A percentile compares a stretch with the other conserved stretches of the same genome.
Evolutionary conservation across 92 coral and sea anemone genomes (phyloP).

Genomic region (Porites evermanni): DNA sequence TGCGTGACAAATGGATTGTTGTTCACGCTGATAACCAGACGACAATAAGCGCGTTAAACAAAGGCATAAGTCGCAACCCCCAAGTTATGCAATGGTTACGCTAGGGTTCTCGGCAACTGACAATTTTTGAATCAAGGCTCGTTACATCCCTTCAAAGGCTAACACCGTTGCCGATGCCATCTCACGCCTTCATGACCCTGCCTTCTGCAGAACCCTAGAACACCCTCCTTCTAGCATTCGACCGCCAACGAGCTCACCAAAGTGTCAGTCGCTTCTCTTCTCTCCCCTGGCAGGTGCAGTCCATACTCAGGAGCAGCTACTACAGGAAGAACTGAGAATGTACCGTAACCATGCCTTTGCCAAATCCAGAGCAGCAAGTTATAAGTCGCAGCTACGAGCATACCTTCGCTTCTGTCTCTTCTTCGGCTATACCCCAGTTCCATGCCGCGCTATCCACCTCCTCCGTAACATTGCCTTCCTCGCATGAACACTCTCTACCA

Average conservation of each 20-base stretch:
- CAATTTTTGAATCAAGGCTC: conserved; percentile 48
- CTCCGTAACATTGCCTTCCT: conserved; percentile 53
- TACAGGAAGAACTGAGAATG: background rate
- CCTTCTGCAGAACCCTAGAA: background rate
- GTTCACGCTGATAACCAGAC: conserved; percentile 38
- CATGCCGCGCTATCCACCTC: conserved; percentile 2
- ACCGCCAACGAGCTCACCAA: background rate
- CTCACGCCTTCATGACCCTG: conserved; percentile 53
- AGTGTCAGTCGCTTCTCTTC: no score
- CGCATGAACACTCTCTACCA: conserved; percentile 44
- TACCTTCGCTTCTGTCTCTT: no score
- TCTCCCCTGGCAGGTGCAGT: conserved; percentile 20
- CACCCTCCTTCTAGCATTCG: no score
- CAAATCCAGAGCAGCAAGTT: background rate
- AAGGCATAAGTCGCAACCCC: conserved; percentile 41
- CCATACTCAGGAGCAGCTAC: background rate
- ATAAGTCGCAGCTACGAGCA: background rate
- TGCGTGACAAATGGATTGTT: conserved; percentile 14
- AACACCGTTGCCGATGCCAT: conserved; percentile 50
- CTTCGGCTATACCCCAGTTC: no score
- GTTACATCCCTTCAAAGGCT: conserved; percentile 12
- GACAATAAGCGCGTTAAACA: conserved; percentile 30
- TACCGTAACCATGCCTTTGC: conserved; percentile 25
- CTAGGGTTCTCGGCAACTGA: conserved; percentile 40
- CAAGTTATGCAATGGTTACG: conserved; percentile 46